Evolutionary conservation across 2,888 invertebrate species (phyloP), one percentile per base, ranked within the genome.

Genomic region (Resseliella maxima): DNA sequence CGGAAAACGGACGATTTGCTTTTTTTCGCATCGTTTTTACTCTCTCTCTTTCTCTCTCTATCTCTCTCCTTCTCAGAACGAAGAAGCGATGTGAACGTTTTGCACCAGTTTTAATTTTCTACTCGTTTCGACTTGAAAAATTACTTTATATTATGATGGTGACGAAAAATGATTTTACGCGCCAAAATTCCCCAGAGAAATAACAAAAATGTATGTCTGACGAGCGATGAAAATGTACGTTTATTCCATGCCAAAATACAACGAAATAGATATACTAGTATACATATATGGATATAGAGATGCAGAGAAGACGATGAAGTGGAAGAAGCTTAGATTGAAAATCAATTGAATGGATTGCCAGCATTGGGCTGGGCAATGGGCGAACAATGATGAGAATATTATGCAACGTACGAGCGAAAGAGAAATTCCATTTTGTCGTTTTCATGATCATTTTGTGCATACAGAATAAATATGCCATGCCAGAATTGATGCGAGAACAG

Each of bases 301-400:
- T 24, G 59, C n/a, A n/a, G n/a, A n/a, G n/a, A n/a, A n/a, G n/a
- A n/a, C n/a, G n/a, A n/a, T n/a, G 24, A 59, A 5, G 15, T 15
- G 31, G 31, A 3, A 72, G 18, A 15, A 72, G 59, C 31, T 72
- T 31, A 35, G 35, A 72, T 72, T 72, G 72, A 72, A 72, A 72
- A 72, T 72, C 72, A 72, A 72, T 72, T 72, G 72, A 72, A 72
- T 72, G 72, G 72, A 72, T 72, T 72, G 72, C 72, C 18, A 24
- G 27, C 59, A 72, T 31, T 72, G 15, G 15, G 31, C 31, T 31
- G 72, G 12, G 72, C 72, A n/a, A 72, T 15, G 27, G 31, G 18
- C 50, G 50, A 50, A 6, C 31, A 35, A 72, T 31, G 72, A 31
- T 31, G n/a, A 31, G 31, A 0, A 10, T 12, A 31, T 72, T 31